Percentiles rank a stretch among this genome's conserved stretches.
phyloP scores from a whole-genome alignment of 2,113 vertebrate genomes.

The sheep (Ovis aries) region ARS-UI_Ramb_v3.0 NC_056057.1:101832501-101833000 shows the following conservation, averaged over 20 bases:
- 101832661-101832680: not conserved
- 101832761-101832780: not conserved
- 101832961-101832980: not conserved
- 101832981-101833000: not conserved
- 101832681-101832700: not conserved
- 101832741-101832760: not conserved
- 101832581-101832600: not conserved
- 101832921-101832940: not conserved
- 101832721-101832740: not conserved
- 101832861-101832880: not conserved
- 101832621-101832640: slow-evolving; percentile 4
- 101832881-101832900: not conserved
- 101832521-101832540: slow-evolving; percentile 43
- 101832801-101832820: not conserved
- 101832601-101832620: slow-evolving; percentile 31
- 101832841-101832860: not conserved
- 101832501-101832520: slow-evolving; percentile 11
- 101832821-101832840: not conserved
- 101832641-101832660: not conserved
- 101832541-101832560: slow-evolving; percentile 37
- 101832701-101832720: not conserved
- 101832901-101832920: not conserved
- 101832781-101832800: not conserved
- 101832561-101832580: slow-evolving; percentile 27
- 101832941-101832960: not conserved